Conservation (phyloP, 2,797 vertebrate species). For the Pteronotus mesoamericanus region DNA sequence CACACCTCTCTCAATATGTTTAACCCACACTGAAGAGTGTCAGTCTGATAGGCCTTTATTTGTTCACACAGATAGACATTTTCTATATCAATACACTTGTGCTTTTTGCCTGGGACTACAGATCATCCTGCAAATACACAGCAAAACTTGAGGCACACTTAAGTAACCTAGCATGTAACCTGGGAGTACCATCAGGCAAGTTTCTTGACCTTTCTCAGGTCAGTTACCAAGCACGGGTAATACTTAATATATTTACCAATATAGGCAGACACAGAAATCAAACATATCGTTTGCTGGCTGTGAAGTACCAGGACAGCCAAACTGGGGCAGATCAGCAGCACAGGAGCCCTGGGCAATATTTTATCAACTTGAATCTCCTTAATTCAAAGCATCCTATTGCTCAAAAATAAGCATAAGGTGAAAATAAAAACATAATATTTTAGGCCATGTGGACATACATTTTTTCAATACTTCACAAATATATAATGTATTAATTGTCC, state of each 20-base stretch:
- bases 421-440: not conserved
- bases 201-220: not conserved
- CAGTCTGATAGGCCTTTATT: not conserved
- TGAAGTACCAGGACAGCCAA: not conserved
- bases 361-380: not conserved
- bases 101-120: not conserved
- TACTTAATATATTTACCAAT: not conserved
- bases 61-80: not conserved
- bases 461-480: not conserved
- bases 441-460: not conserved
- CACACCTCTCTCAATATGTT: not conserved
- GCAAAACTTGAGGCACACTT: not conserved
- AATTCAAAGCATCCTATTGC: not conserved
- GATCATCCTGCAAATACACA: not conserved
- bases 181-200: not conserved
- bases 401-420: not conserved
- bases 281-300: not conserved
- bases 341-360: not conserved
- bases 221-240: not conserved
- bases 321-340: fast-evolving
- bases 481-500: not conserved
- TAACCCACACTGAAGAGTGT: not conserved
- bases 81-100: not conserved
- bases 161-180: not conserved
- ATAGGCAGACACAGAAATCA: not conserved